Evolutionary conservation across 2,797 vertebrate species (phyloP).

Genomic region (Apodemus agrarius): DNA sequence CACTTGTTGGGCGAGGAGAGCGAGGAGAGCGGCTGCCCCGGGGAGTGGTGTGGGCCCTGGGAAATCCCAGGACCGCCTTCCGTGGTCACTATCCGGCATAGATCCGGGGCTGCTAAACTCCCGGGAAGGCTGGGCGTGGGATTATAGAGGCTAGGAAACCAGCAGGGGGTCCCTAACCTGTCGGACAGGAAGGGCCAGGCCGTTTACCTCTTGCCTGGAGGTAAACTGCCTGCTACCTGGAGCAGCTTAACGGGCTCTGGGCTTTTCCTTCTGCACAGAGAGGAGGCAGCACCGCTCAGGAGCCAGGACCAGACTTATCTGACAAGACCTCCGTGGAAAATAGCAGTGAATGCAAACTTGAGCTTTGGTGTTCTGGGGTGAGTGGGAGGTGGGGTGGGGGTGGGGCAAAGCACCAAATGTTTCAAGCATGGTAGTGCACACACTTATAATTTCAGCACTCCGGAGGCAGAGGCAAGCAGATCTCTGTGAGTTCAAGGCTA

Average conservation of each 20-base stretch:
- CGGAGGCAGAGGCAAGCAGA: not conserved
- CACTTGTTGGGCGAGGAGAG: not conserved
- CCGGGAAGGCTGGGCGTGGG: not conserved
- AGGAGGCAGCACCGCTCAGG: not conserved
- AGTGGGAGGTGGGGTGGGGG: not conserved
- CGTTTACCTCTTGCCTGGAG: not conserved
- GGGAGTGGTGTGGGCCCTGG: not conserved
- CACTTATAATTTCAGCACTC: not conserved
- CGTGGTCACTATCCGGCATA: not conserved
- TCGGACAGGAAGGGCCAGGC: slow-evolving; percentile 47
- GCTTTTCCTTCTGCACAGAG: not conserved
- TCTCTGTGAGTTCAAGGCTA: not conserved
- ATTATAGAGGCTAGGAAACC: not conserved
- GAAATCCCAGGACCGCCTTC: not conserved
- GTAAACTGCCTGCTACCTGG: not conserved
- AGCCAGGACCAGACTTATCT: not conserved
- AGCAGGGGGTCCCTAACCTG: slow-evolving; percentile 54
- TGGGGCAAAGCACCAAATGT: no score
- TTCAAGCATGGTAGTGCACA: no score
- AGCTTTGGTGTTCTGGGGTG: not conserved
- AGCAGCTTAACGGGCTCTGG: not conserved
- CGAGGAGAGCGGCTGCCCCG: slow-evolving; percentile 26
- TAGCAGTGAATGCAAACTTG: not conserved
- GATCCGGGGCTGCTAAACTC: not conserved
- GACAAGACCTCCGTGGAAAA: not conserved